These are phyloP conservation scores for Sus cebifrons DNA, from an alignment of 2,797 vertebrate species.

Conservation along the genomic window DNA sequence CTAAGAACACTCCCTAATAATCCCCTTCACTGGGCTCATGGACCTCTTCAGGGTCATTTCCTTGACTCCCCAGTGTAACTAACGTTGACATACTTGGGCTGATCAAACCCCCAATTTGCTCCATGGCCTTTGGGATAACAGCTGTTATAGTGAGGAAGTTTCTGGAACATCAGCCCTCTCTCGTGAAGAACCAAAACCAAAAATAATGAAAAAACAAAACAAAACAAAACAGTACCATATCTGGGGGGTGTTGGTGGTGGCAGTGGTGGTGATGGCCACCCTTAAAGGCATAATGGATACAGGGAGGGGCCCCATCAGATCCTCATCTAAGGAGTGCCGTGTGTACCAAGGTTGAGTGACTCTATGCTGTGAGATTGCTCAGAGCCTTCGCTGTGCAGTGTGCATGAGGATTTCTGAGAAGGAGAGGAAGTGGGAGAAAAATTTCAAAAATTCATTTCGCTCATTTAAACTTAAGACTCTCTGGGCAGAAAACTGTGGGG, in stretches of 20 bases:
- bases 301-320: accelerated
- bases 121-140: background rate
- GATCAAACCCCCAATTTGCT: background rate
- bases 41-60: background rate
- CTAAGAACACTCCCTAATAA: accelerated
- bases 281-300: background rate
- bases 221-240: background rate
- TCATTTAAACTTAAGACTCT: background rate
- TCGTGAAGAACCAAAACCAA: background rate
- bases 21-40: accelerated
- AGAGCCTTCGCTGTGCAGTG: background rate
- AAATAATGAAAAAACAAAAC: background rate
- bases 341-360: background rate
- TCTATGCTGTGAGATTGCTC: background rate
- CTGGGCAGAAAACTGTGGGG: too few relatives aligned
- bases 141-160: accelerated
- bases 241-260: too few relatives aligned
- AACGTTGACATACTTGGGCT: background rate
- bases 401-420: background rate
- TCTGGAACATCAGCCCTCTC: background rate
- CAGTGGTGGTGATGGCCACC: background rate
- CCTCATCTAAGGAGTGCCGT: accelerated
- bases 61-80: background rate
- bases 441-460: background rate
- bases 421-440: background rate